Base-by-base conservation (phyloP, 2,888 invertebrate species). In the Tholera decimalis region DNA sequence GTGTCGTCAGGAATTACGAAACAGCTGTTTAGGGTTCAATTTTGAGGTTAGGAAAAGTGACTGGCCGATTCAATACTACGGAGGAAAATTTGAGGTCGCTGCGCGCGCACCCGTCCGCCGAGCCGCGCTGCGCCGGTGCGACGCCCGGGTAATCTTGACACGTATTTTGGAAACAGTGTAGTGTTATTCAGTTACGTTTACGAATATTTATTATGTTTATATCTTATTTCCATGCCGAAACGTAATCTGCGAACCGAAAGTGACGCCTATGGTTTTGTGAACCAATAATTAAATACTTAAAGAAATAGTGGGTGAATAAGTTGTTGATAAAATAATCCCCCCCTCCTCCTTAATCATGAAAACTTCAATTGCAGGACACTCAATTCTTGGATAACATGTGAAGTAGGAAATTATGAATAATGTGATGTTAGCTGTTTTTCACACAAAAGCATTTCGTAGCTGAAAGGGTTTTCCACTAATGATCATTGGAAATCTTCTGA, bases 1-100 rank as follows among this genome's bases (percentile, higher is more conserved):
- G 75, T 82, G 79, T 82, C 79, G 82, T 82, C 75, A 80, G 70
- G 71, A 75, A 75, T 84, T 79, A 82, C 68, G 79, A 80, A 94
- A 93, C 95, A 95, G 95, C 95, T 95, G 95, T 93, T 94, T 83
- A 80, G 74, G 74, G 77, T 81, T 68, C 73, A 73, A 61, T 78
- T 92, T 93, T 91, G 89, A 95, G 95, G 94, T 95, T 95, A 95
- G 89, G 91, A 91, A 88, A 88, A 89, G 85, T 91, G 92, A 92
- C 92, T 92, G 85, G 88, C 88, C 78, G 84, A 92, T 93, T 94
- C 95, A 88, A 95, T 95, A 92, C 85, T 84, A 77, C 58, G 71
- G 78, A 78, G 83, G 85, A 85, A 85, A 85, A 69, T 85, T 84
- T 82, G 83, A 80, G 82, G 88, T 76, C 69, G 80, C 67, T 95